Evolutionary conservation across 2,888 invertebrate species (phyloP).

Genomic region (Amphipoea lucens): DNA sequence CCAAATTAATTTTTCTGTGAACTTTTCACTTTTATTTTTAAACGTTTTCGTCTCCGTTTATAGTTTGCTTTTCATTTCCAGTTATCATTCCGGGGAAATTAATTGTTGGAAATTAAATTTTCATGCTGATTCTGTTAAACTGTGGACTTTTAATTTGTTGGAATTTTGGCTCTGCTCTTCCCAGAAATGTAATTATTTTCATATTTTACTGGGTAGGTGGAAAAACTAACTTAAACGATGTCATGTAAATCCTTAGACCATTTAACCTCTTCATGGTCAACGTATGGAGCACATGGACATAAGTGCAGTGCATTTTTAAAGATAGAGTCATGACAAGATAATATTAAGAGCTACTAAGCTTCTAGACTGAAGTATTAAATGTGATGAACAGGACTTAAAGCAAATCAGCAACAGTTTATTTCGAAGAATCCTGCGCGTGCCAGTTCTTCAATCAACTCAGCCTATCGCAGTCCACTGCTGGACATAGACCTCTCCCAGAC

Average conservation of each 20-base stretch:
- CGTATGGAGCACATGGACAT: not conserved
- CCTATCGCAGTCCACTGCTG: too few species aligned
- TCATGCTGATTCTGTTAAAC: conserved; percentile 17
- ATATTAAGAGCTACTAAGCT: not conserved
- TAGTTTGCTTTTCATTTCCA: conserved; percentile 66
- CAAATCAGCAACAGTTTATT: not conserved
- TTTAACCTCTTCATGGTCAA: not conserved
- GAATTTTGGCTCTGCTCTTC: not conserved
- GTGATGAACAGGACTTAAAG: not conserved
- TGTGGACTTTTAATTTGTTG: not conserved
- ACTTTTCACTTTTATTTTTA: conserved; percentile 45
- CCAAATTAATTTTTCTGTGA: conserved; percentile 67
- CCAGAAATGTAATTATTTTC: not conserved
- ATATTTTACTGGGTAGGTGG: not conserved
- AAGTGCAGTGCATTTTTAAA: not conserved
- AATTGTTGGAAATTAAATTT: conserved; percentile 48
- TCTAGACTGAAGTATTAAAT: not conserved
- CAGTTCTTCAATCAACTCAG: too few species aligned
- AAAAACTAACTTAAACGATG: too few species aligned
- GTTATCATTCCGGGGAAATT: conserved; percentile 43
- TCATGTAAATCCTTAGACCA: not conserved
- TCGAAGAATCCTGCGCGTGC: not conserved
- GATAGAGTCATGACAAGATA: not conserved
- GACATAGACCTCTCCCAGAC: too few species aligned
- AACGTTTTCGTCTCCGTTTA: conserved; percentile 36